A percentile compares a stretch with the other conserved stretches of the same genome.
phyloP scores from a whole-genome alignment of 2,888 invertebrate genomes.

The Ornithoptera priamus region DNA sequence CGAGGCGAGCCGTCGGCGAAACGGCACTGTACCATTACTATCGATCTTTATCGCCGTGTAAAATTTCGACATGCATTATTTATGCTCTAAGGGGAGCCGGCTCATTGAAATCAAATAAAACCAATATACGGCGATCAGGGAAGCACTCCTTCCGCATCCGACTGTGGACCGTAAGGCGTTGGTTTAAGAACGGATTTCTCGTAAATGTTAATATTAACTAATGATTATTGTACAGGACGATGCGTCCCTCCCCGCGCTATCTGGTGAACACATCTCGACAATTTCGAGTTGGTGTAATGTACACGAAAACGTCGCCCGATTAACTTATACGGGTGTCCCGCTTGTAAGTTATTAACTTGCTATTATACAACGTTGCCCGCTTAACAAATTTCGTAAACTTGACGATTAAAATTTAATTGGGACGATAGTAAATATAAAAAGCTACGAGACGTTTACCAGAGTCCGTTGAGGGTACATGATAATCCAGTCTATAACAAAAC shows the following conservation, averaged over 20 bases:
- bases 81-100: constrained; percentile 62
- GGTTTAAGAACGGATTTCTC: constrained; percentile 3
- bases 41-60: constrained; percentile 42
- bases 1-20: constrained; percentile 2
- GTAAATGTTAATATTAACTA: constrained; percentile 12
- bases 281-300: constrained; percentile 45
- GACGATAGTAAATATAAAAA: background rate
- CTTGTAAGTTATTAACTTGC: constrained; percentile 41
- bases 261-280: constrained; percentile 44
- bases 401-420: constrained; percentile 19
- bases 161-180: constrained; percentile 6
- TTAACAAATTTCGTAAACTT: constrained; percentile 15
- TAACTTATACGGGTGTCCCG: constrained; percentile 47
- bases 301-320: constrained; percentile 40
- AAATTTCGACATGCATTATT: constrained; percentile 76
- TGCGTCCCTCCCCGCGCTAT: constrained; percentile 41
- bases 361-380: constrained; percentile 30
- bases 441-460: too few species aligned
- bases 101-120: constrained; percentile 66
- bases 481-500: too few species aligned
- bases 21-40: constrained; percentile 46
- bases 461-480: too few species aligned
- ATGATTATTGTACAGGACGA: constrained; percentile 20
- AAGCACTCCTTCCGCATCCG: constrained; percentile 14
- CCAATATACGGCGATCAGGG: constrained; percentile 29